Evolutionary conservation across 1,140 invertebrate species (phyloP), one percentile per base, ranked within the genome.

Genomic region (Zaprionus ghesquierei): DNA sequence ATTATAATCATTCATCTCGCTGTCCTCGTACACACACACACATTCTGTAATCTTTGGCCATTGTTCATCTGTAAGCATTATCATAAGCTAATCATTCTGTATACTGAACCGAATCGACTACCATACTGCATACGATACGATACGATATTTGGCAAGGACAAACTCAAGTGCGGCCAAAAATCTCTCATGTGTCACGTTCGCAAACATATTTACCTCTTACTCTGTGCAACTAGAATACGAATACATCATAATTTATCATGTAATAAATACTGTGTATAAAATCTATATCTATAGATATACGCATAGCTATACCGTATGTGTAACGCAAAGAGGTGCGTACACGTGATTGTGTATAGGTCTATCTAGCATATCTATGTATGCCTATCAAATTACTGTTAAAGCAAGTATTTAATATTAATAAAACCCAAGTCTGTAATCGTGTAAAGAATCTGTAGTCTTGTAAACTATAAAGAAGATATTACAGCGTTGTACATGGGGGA

Each of bases 191-290:
- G 77, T 46, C 75, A 69, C 75, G 66, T 70, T 71, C 54, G 46
- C 78, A 78, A 84, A 84, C 85, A 80, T 64, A 84, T 89, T 89
- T 89, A 89, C 84, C 84, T 89, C 84, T 89, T 75, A 89, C 54
- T 80, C 77, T 77, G 79, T 77, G 85, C 79, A 89, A 79, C 69
- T 84, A 89, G 73, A 77, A 66, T 75, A 54, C 27, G 22, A 15
- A 31, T 54, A 20, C 27, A 54, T 29, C 20, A 15, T 23, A 29
- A 54, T 31, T 15, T 54, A 54, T 31, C 25, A 3, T 54, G 27
- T 54, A 31, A 25, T 78, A 78, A 41, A 86, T 66, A 75, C 61
- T 69, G 41, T 86, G 81, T 86, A 69, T 69, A 69, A 62, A 50
- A 69, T 62, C 55, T 55, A 33, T 38, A 64, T 49, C 27, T 49